Evolutionary conservation across 2,797 vertebrate species (phyloP), one percentile per base, ranked within the genome.

Genomic region (Microhierax caerulescens): DNA sequence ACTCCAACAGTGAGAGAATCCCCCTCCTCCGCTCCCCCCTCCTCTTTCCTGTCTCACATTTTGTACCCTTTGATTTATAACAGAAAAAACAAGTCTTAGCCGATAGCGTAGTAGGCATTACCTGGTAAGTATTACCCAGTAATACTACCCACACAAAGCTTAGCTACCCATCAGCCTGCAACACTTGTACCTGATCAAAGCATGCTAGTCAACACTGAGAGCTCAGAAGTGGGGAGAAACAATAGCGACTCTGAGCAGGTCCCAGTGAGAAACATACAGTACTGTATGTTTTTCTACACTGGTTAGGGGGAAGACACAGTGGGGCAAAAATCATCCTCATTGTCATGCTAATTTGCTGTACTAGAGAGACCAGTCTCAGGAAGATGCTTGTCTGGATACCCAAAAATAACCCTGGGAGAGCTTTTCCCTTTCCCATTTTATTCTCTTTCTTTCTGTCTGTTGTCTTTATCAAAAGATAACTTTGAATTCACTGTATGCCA

Each of bases 111-210:
- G 45, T 13, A 64, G 23, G 20, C 64, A 32, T 51, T 57, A 75
- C 34, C 23, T 82, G 47, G 1, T 39, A 77, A 86, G 20, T n/a
- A 7, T 69, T 54, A 72, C 18, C 7, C 41, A 28, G 20, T 30
- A 70, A 63, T 32, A 14, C 30, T 7, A 47, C 14, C 41, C 57
- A 41, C 50, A 34, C 14, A 61, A 50, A 45, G 34, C 60, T 78
- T 53, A 65, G 67, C 45, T 48, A 60, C 37, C 41, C 79, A 59
- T 88, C 68, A 91, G 37, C 37, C 74, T 64, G 18, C 24, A 65
- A 25, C 54, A 43, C 47, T 84, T 50, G 41, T 53, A 61, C 13
- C 32, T 89, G 77, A 76, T 86, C 86, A 89, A 89, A 95, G 15
- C 3, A 0, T 57, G 70, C 36, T 85, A 90, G 70, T 80, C 90